Evolutionary conservation across 2,113 vertebrate genomes (phyloP), one percentile per base, ranked within the genome.

Genomic region (Tinamus guttatus): DNA sequence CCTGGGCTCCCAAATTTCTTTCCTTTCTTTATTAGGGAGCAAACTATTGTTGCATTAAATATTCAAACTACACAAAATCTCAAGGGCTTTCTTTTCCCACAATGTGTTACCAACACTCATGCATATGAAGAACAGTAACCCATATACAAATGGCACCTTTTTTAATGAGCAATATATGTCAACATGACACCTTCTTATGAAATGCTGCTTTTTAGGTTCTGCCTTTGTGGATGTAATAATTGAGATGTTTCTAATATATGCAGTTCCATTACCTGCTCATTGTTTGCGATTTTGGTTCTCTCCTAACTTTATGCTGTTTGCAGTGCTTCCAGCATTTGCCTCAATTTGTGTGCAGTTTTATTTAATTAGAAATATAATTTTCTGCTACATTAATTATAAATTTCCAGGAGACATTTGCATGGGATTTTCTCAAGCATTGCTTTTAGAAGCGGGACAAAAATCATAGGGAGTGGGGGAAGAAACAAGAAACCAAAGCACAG

Each of bases 111-210:
- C 88, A 93, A 88, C 94, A 75, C 84, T 97, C 96, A 94, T 97
- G 94, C 96, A 96, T 91, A 96, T 94, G 96, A 97, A 89, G 95
- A 96, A 97, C 96, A 84, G 94, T 93, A 95, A 93, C 87, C 94
- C 90, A 60, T 94, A 95, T 85, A 96, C 94, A 97, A 95, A 97
- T 62, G 88, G 92, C 93, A 97, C 94, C 92, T 94, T 97, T 95
- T 94, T 96, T 96, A 97, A 95, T 97, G 96, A 97, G 96, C 93
- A 97, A 93, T 97, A 97, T 95, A 96, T 96, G 95, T 97, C 96
- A 97, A 95, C 86, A 82, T 96, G 96, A 96, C 97, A 97, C 93
- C 94, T 96, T 95, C 94, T 96, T 97, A 96, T 96, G 96, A 95
- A 95, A 97, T 95, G 86, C 95, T 78, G 92, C 95, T 92, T 95